Evolutionary conservation across 2,888 invertebrate genomes (phyloP).

Genomic region (Netelia virgata): DNA sequence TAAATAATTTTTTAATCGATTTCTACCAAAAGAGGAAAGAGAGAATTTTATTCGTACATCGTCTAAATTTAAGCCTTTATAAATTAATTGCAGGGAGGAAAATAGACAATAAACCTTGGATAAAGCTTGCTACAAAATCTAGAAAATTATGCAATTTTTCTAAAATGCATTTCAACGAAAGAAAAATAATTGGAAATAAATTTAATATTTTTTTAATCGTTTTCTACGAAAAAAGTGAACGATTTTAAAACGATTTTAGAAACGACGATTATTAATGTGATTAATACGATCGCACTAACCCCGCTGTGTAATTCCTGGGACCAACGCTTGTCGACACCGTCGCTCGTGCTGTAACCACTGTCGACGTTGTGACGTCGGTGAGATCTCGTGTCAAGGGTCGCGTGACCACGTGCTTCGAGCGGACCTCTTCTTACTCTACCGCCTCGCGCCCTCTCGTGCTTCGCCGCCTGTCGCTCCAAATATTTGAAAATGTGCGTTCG

Average conservation of each 20-base stretch:
- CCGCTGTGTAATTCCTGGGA: conserved; percentile 89
- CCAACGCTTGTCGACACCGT: conserved; percentile 93
- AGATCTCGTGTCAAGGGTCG: conserved; percentile 85
- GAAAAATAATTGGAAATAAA: not conserved
- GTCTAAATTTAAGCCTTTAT: not conserved
- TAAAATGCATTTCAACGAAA: too few species aligned
- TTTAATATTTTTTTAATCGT: not conserved
- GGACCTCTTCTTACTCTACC: conserved; percentile 85
- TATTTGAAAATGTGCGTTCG: conserved; percentile 98
- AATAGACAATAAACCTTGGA: not conserved
- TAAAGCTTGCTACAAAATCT: not conserved
- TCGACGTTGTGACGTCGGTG: conserved; percentile 92
- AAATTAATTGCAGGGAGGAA: too few species aligned
- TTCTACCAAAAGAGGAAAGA: too few species aligned
- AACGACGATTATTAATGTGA: conserved; percentile 55
- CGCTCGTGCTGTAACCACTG: conserved; percentile 95
- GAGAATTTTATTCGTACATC: conserved; percentile 40
- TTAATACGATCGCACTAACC: conserved; percentile 79
- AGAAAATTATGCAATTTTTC: not conserved
- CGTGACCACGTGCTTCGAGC: conserved; percentile 86
- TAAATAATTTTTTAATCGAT: too few species aligned
- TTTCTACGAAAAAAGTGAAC: not conserved
- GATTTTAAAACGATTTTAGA: not conserved
- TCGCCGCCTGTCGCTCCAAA: conserved; percentile 94
- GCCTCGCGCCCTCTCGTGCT: conserved; percentile 87